Conservation (phyloP, 2,888 invertebrate genomes). For the Clostera curtula region DNA sequence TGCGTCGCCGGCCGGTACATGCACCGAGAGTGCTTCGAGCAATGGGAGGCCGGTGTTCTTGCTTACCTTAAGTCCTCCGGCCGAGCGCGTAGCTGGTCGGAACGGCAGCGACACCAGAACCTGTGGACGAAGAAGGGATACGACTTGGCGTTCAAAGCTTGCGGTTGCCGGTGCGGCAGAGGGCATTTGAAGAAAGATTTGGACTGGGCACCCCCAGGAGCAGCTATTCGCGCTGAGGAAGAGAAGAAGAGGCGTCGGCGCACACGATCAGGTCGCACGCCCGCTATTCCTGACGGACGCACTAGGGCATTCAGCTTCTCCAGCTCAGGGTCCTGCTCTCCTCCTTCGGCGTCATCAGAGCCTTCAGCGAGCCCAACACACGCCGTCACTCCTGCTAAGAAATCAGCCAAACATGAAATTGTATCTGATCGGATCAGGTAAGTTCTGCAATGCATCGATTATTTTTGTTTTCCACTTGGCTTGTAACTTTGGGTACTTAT, state of each 20-base stretch:
- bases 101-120: constrained; percentile 94
- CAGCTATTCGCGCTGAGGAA: constrained; percentile 68
- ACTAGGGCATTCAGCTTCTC: constrained; percentile 85
- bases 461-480: constrained; percentile 4
- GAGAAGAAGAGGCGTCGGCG: constrained; percentile 64
- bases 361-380: constrained; percentile 83
- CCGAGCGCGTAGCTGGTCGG: constrained; percentile 95
- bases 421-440: constrained; percentile 87
- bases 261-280: constrained; percentile 49
- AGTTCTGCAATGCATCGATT: constrained; percentile 44
- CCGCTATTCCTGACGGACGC: constrained; percentile 67
- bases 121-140: constrained; percentile 99
- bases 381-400: constrained; percentile 76
- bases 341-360: constrained; percentile 86
- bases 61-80: constrained; percentile 93
- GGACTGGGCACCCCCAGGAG: constrained; percentile 88
- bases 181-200: constrained; percentile 96
- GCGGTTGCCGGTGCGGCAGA: constrained; percentile 93
- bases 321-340: constrained; percentile 87
- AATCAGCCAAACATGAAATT: constrained; percentile 85
- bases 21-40: constrained; percentile 97
- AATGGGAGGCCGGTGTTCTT: constrained; percentile 93
- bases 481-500: constrained; percentile 1
- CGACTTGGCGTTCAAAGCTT: constrained; percentile 95
- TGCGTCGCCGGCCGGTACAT: constrained; percentile 93